Evolutionary conservation across 2,797 vertebrate species (phyloP).

Genomic region (Rhinichthys osculus): DNA sequence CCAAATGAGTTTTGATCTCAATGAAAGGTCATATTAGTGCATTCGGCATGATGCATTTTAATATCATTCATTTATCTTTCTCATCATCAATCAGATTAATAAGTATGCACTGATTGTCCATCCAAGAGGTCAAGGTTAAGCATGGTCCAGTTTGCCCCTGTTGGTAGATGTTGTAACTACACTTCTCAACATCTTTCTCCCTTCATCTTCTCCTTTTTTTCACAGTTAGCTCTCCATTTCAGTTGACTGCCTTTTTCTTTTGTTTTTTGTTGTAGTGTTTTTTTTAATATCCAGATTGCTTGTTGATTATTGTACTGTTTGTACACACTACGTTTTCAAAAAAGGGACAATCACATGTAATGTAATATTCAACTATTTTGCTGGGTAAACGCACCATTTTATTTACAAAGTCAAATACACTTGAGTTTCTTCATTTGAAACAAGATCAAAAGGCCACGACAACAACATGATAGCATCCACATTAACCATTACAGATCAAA

Average conservation of each 20-base stretch:
- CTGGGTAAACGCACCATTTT: constrained; percentile 13
- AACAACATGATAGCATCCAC: constrained; percentile 7
- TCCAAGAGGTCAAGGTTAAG: neutral
- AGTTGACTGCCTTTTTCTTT: neutral
- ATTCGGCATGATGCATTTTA: neutral
- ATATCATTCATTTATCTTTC: neutral
- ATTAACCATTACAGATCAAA: neutral
- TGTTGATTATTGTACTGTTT: neutral
- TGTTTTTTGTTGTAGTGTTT: neutral
- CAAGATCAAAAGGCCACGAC: constrained; percentile 23
- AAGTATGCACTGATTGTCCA: neutral
- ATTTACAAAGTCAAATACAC: constrained; percentile 48
- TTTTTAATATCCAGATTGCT: neutral
- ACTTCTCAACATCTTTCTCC: neutral
- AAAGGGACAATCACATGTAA: constrained; percentile 1
- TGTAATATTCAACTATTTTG: neutral
- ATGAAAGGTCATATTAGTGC: neutral
- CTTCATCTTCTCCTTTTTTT: neutral
- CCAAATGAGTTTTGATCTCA: neutral
- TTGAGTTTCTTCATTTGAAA: constrained; percentile 26
- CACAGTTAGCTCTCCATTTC: neutral
- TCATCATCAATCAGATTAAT: neutral
- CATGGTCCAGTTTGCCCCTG: neutral
- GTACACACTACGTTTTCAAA: neutral
- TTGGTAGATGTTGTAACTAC: neutral